Evolutionary conservation across 2,888 invertebrate species (phyloP).

Genomic region (Epirrhoe tristata): DNA sequence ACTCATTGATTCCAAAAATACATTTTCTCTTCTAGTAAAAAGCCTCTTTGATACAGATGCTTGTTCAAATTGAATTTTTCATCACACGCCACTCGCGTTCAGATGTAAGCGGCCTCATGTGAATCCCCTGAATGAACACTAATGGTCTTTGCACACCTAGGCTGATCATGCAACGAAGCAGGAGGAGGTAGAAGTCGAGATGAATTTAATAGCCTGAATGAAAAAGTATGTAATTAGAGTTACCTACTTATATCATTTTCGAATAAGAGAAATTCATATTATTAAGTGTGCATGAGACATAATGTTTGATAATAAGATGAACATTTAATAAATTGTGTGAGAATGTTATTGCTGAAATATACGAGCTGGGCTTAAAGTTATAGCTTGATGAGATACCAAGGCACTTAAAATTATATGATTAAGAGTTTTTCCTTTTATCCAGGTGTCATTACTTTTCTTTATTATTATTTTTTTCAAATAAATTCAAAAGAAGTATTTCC

Average conservation of each 20-base stretch:
- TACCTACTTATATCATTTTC: neutral
- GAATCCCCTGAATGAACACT: constrained; percentile 23
- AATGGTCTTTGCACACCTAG: constrained; percentile 22
- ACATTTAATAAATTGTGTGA: constrained; percentile 15
- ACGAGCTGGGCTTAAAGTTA: constrained; percentile 8
- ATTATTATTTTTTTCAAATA: too few relatives aligned
- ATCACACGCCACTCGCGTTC: constrained; percentile 21
- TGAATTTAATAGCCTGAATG: neutral
- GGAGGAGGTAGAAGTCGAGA: neutral
- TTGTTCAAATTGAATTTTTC: constrained; percentile 40
- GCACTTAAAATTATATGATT: neutral
- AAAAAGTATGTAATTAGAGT: neutral
- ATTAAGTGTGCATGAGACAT: neutral
- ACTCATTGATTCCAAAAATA: neutral
- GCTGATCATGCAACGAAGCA: neutral
- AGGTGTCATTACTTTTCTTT: too few relatives aligned
- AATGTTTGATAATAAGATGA: neutral
- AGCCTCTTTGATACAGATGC: constrained; percentile 17
- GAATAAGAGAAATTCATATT: too few relatives aligned
- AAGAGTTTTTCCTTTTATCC: neutral
- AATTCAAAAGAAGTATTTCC: too few relatives aligned
- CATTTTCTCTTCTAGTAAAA: constrained; percentile 11
- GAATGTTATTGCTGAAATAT: constrained; percentile 15
- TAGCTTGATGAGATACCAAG: neutral
- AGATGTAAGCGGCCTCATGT: constrained; percentile 17